Base-by-base conservation (phyloP, 2,888 invertebrate species). In the Torymus aiolomorphi region DNA sequence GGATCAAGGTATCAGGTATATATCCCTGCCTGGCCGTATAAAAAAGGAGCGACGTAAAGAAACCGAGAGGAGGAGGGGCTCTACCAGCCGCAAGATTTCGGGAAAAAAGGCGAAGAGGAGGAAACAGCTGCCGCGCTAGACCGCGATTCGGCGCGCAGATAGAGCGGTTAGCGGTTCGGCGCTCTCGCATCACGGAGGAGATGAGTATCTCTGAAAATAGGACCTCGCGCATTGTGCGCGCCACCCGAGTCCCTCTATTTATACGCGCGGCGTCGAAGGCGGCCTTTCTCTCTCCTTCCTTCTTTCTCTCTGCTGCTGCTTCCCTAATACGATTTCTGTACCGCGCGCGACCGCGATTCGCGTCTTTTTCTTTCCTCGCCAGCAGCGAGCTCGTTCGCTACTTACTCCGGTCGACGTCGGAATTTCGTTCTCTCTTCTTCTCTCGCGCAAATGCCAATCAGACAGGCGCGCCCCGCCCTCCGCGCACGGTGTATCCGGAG, bases 181-280 rank as follows among this genome's bases (percentile, higher is more conserved):
- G 76, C 13, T 18, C 61, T 16, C 13, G 54, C 24, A 12, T n/a
- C 59, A 72, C 51, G 54, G 71, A 81, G 69, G 85, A 86, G 87
- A 87, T 87, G 86, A 83, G 85, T 88, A 88, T 88, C 88, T 87
- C 89, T 86, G 88, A 88, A 89, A 89, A 89, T 89, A 89, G 89
- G 87, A 87, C 85, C 85, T 85, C 82, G 84, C 85, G 86, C 85
- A 86, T 87, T 88, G 69, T 72, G 13, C 54, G 11, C 59, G 3
- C 24, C 18, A 24, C 66, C 3, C 61, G 13, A 18, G 20, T 52
- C 66, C 42, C 42, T 42, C 73, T 78, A 79, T 79, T 70, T 65
- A 63, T 75, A 65, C 59, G 20, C 24, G 49, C 63, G 57, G n/a
- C 54, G 42, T 42, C 42, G 18, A 18, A 20, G 65, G 51, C 59